Evolutionary conservation across 2,888 invertebrate genomes (phyloP), one percentile per base, ranked within the genome.

Genomic region (Desoria tigrina): DNA sequence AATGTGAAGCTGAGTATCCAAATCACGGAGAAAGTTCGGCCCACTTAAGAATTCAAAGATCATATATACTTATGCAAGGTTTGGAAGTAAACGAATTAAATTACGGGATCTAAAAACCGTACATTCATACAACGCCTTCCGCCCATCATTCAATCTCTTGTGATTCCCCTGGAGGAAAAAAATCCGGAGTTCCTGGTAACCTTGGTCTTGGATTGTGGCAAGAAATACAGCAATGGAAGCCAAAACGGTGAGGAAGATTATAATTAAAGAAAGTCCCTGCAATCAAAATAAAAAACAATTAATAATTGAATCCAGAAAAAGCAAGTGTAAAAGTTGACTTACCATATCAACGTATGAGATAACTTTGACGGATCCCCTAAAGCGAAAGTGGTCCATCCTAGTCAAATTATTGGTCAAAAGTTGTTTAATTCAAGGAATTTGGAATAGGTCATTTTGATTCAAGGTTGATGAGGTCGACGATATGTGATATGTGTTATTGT

Each of bases 1-100:
- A 72, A 72, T 26, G 72, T 72, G 42, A 72, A 72, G 53, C 69
- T 69, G 54, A 72, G 66, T 32, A 72, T 72, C 72, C 72, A 72
- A 58, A 69, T 67, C 24, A 66, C 67, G 39, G 72, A 66, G 60
- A 72, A 72, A 18, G 69, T 42, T 42, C 69, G 16, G 16, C 69
- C 72, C 56, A 67, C 72, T 72, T 49, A 7, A 51, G 39, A 61
- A 27, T n/a, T 28, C 54, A 11, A 54, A 27, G 28, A 28, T 54
- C 14, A 32, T 42, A 3, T 42, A 39, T 23, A 42, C 23, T 39
- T 23, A 32, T 9, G 32, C 3, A 55, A 7, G 32, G 39, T 11
- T 11, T 39, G 16, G 9, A 39, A 16, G 39, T 39, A 39, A 11
- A 39, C 16, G 9, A 39, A 11, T 39, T 39, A 39, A 11, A 39